phyloP scores from a whole-genome alignment of 2,888 invertebrate genomes.

The Ennomos erosarius region DNA sequence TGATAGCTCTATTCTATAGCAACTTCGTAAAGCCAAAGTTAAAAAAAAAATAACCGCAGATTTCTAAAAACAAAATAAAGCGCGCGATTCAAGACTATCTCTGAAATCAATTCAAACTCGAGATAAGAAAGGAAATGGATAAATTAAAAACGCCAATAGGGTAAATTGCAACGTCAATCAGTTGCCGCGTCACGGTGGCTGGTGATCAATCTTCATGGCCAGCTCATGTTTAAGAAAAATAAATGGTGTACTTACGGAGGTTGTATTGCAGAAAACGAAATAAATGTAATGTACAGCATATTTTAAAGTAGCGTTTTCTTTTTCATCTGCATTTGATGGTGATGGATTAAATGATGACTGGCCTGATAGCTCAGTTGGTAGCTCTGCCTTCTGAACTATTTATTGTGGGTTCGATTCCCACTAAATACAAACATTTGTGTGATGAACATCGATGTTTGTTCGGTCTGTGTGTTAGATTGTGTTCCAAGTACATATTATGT shows the following conservation, averaged over 20 bases:
- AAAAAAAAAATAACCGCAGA: background rate
- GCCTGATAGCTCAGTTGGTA: no score
- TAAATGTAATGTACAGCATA: background rate
- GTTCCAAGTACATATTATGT: no score
- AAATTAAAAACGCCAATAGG: constrained; percentile 79
- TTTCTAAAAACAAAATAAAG: constrained; percentile 7
- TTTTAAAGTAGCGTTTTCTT: no score
- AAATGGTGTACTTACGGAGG: constrained; percentile 58
- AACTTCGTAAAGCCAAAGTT: no score
- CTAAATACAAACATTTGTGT: no score
- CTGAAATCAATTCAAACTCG: constrained; percentile 57
- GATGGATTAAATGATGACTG: no score
- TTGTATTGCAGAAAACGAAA: constrained; percentile 19
- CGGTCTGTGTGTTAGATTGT: no score
- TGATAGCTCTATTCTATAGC: no score
- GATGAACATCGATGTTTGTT: no score
- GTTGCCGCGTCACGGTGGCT: constrained; percentile 63
- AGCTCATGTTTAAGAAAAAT: constrained; percentile 73
- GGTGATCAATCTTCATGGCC: constrained; percentile 76
- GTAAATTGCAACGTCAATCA: constrained; percentile 82
- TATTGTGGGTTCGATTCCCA: no score
- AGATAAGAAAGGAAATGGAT: constrained; percentile 61
- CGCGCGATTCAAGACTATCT: constrained; percentile 29
- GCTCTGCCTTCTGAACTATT: no score
- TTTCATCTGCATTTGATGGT: no score